These are phyloP conservation scores for Cancer borealis DNA, from an alignment of 2,888 invertebrate genomes.

Conservation along the genomic window DNA sequence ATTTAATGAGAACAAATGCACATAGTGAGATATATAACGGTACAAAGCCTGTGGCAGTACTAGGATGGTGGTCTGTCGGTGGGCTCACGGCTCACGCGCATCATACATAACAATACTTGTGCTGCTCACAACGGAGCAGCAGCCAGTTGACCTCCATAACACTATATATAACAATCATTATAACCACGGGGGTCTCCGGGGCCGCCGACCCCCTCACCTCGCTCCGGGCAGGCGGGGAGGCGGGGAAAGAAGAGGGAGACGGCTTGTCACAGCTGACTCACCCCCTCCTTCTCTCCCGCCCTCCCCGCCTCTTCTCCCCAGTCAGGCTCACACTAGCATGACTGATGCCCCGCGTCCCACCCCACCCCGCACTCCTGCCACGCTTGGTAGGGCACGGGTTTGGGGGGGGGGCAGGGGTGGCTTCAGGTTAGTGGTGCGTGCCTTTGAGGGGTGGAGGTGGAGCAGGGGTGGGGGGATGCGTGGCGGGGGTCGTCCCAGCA, in stretches of 20 bases:
- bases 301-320: constrained; percentile 6
- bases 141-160: constrained; percentile 68
- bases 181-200: background rate
- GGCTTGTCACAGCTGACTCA: background rate
- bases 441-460: background rate
- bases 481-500: background rate
- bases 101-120: constrained; percentile 58
- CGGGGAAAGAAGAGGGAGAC: background rate
- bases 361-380: background rate
- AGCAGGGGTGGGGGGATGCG: background rate
- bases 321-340: background rate
- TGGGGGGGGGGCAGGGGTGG: background rate
- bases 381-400: background rate
- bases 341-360: background rate
- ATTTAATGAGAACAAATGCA: constrained; percentile 72
- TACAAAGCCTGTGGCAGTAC: constrained; percentile 54
- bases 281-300: background rate
- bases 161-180: constrained; percentile 53
- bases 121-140: constrained; percentile 49
- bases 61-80: constrained; percentile 51
- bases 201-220: background rate
- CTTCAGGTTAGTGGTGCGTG: background rate
- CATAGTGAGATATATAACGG: constrained; percentile 59
- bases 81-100: background rate
- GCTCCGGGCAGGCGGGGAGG: background rate